phyloP scores from a whole-genome alignment of 2,113 vertebrate species.

The Enhydra lutris region DNA sequence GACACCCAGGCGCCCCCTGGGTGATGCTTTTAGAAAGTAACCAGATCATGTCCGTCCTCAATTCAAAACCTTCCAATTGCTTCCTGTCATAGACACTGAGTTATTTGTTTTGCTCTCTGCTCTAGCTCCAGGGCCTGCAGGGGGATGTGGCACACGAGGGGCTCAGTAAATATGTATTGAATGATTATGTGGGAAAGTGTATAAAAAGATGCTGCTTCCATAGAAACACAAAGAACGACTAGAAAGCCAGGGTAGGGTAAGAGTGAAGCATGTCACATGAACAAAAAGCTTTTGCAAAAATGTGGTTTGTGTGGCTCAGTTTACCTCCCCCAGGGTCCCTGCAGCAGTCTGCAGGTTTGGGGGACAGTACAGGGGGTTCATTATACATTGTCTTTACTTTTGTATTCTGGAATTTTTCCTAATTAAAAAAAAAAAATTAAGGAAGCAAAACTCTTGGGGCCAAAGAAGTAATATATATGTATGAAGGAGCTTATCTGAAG shows the following conservation, averaged over 20 bases:
- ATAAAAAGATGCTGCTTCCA: background rate
- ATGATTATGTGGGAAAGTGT: background rate
- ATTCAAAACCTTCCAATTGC: background rate
- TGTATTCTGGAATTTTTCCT: background rate
- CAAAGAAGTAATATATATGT: background rate
- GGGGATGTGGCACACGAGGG: background rate
- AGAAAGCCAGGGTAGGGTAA: background rate
- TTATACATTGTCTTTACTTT: background rate
- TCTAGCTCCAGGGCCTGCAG: background rate
- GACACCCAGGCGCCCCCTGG: background rate
- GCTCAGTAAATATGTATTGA: background rate
- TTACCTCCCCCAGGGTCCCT: background rate
- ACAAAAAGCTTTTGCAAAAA: background rate
- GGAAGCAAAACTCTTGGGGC: background rate
- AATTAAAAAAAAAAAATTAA: background rate
- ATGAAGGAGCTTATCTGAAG: background rate
- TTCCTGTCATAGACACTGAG: background rate
- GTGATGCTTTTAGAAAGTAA: background rate
- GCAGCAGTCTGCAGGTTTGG: background rate
- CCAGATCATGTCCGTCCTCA: background rate
- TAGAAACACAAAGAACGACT: background rate
- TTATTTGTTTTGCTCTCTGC: background rate
- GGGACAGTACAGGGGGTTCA: background rate
- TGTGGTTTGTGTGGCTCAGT: background rate
- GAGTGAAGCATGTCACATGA: background rate